These are phyloP conservation scores for Halictus ligatus DNA, from an alignment of 2,888 invertebrate genomes.

Conservation along the genomic window DNA sequence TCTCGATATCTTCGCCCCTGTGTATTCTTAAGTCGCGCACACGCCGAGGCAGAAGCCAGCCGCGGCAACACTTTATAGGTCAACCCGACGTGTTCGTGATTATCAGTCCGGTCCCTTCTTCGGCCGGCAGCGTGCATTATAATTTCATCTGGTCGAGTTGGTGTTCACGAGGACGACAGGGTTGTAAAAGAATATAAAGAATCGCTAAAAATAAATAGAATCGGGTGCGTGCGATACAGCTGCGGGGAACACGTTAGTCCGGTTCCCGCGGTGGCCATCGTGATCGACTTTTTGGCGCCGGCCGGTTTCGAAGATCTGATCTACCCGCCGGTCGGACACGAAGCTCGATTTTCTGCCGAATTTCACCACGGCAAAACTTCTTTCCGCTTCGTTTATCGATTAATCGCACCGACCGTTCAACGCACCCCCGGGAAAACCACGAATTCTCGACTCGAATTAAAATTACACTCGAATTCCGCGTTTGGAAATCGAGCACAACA, in stretches of 20 bases:
- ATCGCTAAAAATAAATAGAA: slow-evolving; percentile 54
- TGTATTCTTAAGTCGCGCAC: slow-evolving; percentile 49
- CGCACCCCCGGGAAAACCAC: background rate
- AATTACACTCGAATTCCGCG: too few relatives aligned
- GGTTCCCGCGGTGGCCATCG: slow-evolving; percentile 16
- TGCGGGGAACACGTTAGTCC: slow-evolving; percentile 43
- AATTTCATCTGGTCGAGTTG: slow-evolving; percentile 61
- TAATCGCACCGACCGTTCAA: background rate
- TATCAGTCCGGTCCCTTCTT: slow-evolving; percentile 49
- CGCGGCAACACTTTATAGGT: slow-evolving; percentile 51
- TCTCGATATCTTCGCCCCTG: slow-evolving; percentile 5
- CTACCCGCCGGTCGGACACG: background rate
- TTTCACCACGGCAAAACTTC: background rate
- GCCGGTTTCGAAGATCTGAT: slow-evolving; percentile 31
- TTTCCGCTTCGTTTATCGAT: background rate
- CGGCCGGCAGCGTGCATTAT: slow-evolving; percentile 39
- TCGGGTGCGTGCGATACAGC: slow-evolving; percentile 17
- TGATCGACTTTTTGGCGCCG: slow-evolving; percentile 56
- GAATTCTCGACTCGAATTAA: too few relatives aligned
- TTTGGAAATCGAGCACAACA: too few relatives aligned
- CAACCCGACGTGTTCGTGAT: slow-evolving; percentile 45
- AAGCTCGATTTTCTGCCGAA: slow-evolving; percentile 45
- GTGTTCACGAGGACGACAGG: slow-evolving; percentile 51
- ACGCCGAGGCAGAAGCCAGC: slow-evolving; percentile 36
- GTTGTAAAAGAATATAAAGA: slow-evolving; percentile 59